Percentiles rank a stretch among this genome's conserved stretches.
Conservation (phyloP, 2,113 vertebrate genomes). For the Crocuta crocuta region DNA sequence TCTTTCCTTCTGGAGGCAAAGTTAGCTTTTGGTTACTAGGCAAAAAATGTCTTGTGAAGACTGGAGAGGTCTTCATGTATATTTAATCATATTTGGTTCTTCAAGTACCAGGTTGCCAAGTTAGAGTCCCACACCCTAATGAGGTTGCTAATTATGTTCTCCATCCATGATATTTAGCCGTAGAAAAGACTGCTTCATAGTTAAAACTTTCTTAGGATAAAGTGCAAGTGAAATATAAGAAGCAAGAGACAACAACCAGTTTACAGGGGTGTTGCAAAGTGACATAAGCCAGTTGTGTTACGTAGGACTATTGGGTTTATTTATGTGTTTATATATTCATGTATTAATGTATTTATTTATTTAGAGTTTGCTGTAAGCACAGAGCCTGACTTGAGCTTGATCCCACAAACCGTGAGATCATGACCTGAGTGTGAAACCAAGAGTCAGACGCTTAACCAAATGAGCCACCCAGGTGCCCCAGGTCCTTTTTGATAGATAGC, state of each 20-base stretch:
- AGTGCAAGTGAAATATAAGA: not conserved
- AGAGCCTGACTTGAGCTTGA: no score
- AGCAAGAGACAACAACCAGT: not conserved
- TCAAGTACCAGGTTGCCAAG: conserved; percentile 9
- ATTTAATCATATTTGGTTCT: not conserved
- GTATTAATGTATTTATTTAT: no score
- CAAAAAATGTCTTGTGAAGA: not conserved
- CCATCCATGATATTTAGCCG: not conserved
- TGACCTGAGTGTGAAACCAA: no score
- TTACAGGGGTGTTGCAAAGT: not conserved
- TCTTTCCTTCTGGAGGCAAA: not conserved
- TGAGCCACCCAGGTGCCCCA: no score
- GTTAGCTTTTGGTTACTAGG: conserved; percentile 12
- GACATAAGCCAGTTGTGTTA: not conserved
- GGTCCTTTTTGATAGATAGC: not conserved
- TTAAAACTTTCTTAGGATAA: conserved; percentile 46
- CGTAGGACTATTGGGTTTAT: not conserved
- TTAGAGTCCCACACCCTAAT: not conserved
- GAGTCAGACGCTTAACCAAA: no score
- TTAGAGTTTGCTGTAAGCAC: no score
- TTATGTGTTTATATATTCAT: no score
- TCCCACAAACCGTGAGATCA: no score
- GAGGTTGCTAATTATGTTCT: conserved; percentile 21
- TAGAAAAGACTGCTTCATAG: not conserved
- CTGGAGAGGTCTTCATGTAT: not conserved